Evolutionary conservation across 2,888 invertebrate genomes (phyloP).

Genomic region (Cerastis leucographa): DNA sequence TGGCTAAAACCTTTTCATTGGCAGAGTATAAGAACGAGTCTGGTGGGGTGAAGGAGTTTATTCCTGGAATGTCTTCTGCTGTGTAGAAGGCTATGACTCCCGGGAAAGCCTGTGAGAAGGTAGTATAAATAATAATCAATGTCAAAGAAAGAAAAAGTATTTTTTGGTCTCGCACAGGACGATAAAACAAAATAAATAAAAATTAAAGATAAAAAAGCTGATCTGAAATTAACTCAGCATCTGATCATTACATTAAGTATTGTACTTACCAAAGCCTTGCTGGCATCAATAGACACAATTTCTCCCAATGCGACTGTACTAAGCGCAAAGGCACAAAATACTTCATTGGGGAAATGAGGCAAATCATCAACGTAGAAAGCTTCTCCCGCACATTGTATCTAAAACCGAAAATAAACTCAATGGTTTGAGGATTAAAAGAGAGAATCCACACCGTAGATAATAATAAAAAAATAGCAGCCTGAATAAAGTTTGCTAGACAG

Average conservation of each 20-base stretch:
- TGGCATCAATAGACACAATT: conserved; percentile 90
- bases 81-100: conserved; percentile 92
- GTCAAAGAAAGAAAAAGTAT: neutral
- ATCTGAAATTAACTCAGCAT: neutral
- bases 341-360: conserved; percentile 90
- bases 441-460: neutral
- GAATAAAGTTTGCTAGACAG: neutral
- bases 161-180: no score
- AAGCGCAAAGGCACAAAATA: conserved; percentile 92
- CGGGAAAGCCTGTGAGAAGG: conserved; percentile 73
- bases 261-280: conserved; percentile 91
- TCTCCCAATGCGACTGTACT: conserved; percentile 87
- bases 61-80: conserved; percentile 92
- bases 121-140: neutral
- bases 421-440: neutral
- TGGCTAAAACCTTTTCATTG: conserved; percentile 85
- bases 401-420: conserved; percentile 2
- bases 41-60: conserved; percentile 89
- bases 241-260: neutral
- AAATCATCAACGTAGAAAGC: conserved; percentile 92
- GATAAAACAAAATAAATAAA: no score
- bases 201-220: no score
- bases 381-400: conserved; percentile 92
- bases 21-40: conserved; percentile 56
- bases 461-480: neutral